Base-by-base conservation (phyloP, 2,113 vertebrate species). In the Tinamus guttatus region DNA sequence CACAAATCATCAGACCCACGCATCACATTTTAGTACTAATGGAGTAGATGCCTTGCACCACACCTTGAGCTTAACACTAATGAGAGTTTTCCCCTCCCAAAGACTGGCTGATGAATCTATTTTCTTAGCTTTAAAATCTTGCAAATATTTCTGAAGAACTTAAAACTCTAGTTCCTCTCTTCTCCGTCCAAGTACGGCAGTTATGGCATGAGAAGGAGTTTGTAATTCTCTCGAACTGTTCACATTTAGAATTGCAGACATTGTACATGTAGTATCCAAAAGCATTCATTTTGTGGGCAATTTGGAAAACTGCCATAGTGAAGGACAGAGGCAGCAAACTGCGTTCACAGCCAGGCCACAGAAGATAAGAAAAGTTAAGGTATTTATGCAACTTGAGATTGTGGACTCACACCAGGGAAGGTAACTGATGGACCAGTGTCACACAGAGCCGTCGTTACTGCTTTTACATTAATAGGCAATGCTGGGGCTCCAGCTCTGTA, bases 191-290 rank as follows among this genome's bases (percentile, higher is more conserved):
- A 95, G 69, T 84, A 86, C 36, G 58, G 90, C 85, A 90, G 52
- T 34, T 68, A 83, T 40, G 80, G 85, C 85, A 94, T 52, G 59
- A 95, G 77, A 76, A 76, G 74, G 70, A 67, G 79, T 96, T 90
- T 90, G 89, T 74, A 92, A 92, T 86, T 95, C 30, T 58, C 93
- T 90, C 87, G 30, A 73, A 73, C 84, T 84, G 75, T 41, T 95
- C 94, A 93, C 94, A 89, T 89, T 87, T 67, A 74, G 68, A 87
- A 34, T 45, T 70, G 62, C n/a, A 78, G 93, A 85, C 86, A 87
- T 45, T 18, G 22, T 54, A 67, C 65, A 76, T 38, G 24, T 20
- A 84, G 63, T 38, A 90, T 73, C 58, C 74, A 84, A 92, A 80
- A 67, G 73, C 74, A 79, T 76, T 82, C 9, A 77, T 73, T 95